A percentile compares a stretch with the other conserved stretches of the same genome.
Conservation (phyloP, 2,888 invertebrate species). For the Melangyna quadrimaculata region DNA sequence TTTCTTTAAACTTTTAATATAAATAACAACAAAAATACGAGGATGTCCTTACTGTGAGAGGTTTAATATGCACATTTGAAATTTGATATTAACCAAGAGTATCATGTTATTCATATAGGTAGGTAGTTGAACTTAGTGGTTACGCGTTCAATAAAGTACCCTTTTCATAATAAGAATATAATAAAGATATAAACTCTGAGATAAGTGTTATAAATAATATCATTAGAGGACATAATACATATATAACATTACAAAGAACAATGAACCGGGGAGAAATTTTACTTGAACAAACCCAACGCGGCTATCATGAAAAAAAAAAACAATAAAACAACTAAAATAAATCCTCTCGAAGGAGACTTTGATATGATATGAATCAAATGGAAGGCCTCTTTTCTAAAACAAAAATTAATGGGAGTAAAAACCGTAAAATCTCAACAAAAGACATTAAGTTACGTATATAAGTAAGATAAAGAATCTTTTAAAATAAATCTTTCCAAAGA, state of each 20-base stretch:
- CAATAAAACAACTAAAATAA: background rate
- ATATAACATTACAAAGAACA: background rate
- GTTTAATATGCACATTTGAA: slow-evolving; percentile 34
- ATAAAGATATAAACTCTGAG: slow-evolving; percentile 27
- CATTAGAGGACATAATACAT: background rate
- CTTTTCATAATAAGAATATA: background rate
- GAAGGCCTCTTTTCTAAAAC: background rate
- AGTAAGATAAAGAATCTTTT: slow-evolving; percentile 16
- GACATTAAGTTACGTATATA: slow-evolving; percentile 1
- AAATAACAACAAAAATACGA: slow-evolving; percentile 17
- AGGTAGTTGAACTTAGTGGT: background rate
- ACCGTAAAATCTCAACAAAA: slow-evolving; percentile 33
- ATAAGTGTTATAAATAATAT: slow-evolving; percentile 28
- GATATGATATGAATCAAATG: background rate
- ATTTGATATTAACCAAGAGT: slow-evolving; percentile 49
- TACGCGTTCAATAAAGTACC: background rate
- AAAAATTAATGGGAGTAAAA: slow-evolving; percentile 17
- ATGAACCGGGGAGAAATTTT: slow-evolving; percentile 10
- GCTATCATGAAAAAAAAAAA: background rate
- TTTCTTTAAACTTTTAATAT: background rate
- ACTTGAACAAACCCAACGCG: background rate
- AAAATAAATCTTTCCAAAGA: slow-evolving; percentile 15
- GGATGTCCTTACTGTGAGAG: slow-evolving; percentile 9
- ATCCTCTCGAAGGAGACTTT: background rate
- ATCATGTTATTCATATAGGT: slow-evolving; percentile 29